Conservation (phyloP, 2,113 vertebrate genomes). For the Verasper variegatus region DNA sequence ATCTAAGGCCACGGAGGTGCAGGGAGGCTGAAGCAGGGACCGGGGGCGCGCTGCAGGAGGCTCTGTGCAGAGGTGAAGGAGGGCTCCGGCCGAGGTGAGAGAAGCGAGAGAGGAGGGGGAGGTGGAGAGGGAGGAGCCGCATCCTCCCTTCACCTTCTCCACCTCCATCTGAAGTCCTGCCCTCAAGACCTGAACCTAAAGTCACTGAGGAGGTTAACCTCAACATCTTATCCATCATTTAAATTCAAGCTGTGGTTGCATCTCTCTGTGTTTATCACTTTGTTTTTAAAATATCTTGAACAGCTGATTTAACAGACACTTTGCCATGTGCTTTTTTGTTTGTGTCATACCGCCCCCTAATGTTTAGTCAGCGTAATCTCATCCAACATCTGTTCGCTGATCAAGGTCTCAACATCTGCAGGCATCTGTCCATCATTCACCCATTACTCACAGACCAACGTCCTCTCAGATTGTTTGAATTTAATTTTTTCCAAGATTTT, state of each 20-base stretch:
- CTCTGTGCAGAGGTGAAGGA: conserved; percentile 42
- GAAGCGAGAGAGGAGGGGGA: conserved; percentile 25
- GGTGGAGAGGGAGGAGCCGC: conserved; percentile 27
- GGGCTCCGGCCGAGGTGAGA: no score
- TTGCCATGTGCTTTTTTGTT: conserved; percentile 4
- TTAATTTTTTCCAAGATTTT: no score
- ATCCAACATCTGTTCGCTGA: conserved; percentile 4
- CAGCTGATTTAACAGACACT: background rate
- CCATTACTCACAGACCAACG: background rate
- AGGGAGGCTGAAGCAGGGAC: conserved; percentile 21
- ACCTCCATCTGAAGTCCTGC: conserved; percentile 33
- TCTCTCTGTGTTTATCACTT: background rate
- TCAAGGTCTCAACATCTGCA: conserved; percentile 23
- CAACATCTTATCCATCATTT: background rate
- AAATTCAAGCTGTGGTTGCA: background rate
- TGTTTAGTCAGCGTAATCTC: conserved; percentile 5
- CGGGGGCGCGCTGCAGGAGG: conserved; percentile 35
- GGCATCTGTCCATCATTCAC: background rate
- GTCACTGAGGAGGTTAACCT: background rate
- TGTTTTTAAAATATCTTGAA: background rate
- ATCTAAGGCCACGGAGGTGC: conserved; percentile 48
- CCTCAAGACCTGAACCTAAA: background rate
- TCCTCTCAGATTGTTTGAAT: no score
- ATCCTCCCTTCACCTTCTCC: conserved; percentile 41
- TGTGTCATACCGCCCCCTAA: conserved; percentile 54